phyloP scores from a whole-genome alignment of 2,888 invertebrate species.

The Morpho helenor region DNA sequence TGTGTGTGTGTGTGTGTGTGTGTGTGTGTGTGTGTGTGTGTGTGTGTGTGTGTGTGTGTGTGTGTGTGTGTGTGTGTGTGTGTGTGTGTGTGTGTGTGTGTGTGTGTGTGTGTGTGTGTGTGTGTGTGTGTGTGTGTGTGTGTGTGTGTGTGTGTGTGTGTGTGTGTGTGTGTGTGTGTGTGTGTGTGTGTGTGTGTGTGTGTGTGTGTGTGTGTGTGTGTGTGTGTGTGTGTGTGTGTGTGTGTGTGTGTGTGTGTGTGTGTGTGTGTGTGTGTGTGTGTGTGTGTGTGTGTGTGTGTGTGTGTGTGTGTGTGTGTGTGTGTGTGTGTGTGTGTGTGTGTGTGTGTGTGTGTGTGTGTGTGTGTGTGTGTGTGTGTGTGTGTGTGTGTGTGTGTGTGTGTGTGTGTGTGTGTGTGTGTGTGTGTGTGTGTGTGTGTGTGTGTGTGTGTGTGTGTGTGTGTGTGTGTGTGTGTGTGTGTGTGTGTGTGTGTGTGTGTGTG shows the following conservation, averaged over 20 bases:
- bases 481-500: slow-evolving; percentile 2
- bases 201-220: slow-evolving; percentile 3
- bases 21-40: slow-evolving; percentile 3
- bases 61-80: slow-evolving; percentile 2
- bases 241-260: slow-evolving; percentile 2
- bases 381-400: slow-evolving; percentile 3
- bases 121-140: slow-evolving; percentile 2
- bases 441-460: slow-evolving; percentile 3
- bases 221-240: slow-evolving; percentile 3
- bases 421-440: slow-evolving; percentile 2
- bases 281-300: slow-evolving; percentile 3
- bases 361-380: slow-evolving; percentile 2
- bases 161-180: slow-evolving; percentile 3
- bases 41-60: slow-evolving; percentile 3
- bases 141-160: slow-evolving; percentile 3
- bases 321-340: slow-evolving; percentile 3
- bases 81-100: slow-evolving; percentile 3
- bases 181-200: slow-evolving; percentile 2
- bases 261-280: slow-evolving; percentile 3
- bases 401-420: slow-evolving; percentile 3
- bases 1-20: slow-evolving; percentile 2
- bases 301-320: slow-evolving; percentile 2
- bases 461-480: slow-evolving; percentile 3
- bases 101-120: slow-evolving; percentile 3
- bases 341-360: slow-evolving; percentile 3